Evolutionary conservation across 2,797 vertebrate species (phyloP).

Genomic region (Syndactyla subalaris): DNA sequence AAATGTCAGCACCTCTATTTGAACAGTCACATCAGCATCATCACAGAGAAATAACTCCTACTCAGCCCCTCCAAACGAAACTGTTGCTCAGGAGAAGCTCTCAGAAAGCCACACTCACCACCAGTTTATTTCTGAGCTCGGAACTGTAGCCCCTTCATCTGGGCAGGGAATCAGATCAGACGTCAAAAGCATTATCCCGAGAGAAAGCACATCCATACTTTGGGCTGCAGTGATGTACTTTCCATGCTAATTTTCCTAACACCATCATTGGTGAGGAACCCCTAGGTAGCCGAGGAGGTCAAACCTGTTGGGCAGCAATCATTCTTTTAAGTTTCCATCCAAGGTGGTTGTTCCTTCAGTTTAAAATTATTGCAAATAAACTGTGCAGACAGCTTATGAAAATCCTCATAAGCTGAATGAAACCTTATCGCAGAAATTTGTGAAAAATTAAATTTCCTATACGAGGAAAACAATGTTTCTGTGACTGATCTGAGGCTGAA

Average conservation of each 20-base stretch:
- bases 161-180: not conserved
- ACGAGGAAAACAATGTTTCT: not conserved
- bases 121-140: not conserved
- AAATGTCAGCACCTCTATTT: not conserved
- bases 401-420: not conserved
- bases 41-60: not conserved
- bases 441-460: not conserved
- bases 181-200: not conserved
- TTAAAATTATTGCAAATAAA: not conserved
- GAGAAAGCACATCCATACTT: not conserved
- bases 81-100: not conserved
- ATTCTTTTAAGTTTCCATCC: not conserved
- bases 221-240: not conserved
- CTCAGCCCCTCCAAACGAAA: not conserved
- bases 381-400: not conserved
- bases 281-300: not conserved
- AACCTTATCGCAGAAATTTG: not conserved
- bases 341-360: not conserved
- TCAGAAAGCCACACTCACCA: not conserved
- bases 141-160: not conserved
- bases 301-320: not conserved
- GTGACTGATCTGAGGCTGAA: not conserved
- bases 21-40: not conserved
- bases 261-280: not conserved
- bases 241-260: not conserved